Base-by-base conservation (phyloP, 2,888 invertebrate genomes). In the Tholera decimalis region DNA sequence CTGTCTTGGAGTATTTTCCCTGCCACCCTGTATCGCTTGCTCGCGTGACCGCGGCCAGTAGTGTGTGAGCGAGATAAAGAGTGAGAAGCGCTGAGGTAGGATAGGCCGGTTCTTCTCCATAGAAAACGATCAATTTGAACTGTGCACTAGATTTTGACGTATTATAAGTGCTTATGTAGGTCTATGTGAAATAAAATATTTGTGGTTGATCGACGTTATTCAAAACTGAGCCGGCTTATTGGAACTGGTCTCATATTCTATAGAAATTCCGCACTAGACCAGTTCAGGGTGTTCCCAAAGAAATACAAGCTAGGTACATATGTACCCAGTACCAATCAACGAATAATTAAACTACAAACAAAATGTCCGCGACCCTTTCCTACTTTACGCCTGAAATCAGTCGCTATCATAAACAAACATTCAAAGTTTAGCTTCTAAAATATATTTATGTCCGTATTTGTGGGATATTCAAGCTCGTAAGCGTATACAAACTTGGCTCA, bases 391-490 rank as follows among this genome's bases (percentile, higher is more conserved):
- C 15, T 15, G 3, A 26, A 53, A 28, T 35, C 3, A 22, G 18
- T 28, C 6, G 22, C 43, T 1, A 26, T 47, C 58, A 47, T 57
- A 35, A 39, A 47, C 47, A 41, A 5, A 4, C 8, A 66, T 18
- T 8, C 8, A 57, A 67, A 67, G 26, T 65, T 67, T 58, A 47
- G 39, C 22, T 65, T 47, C 26, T 67, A 39, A 47, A 56, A 56
- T 66, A 65, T 30, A 58, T 33, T 20, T 60, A n/a, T n/a, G n/a
- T n/a, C n/a, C 35, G 15, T 47, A 47, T 28, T 56, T 46, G 67
- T 39, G 30, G 26, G 39, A 67, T 55, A 64, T 44, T 46, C 37
- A n/a, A 20, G 26, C 30, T 58, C 20, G 15, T 15, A 43, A 33
- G 53, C n/a, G 39, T 15, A 39, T 20, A 39, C 20, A 47, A 65